Evolutionary conservation across 2,888 invertebrate genomes (phyloP), one percentile per base, ranked within the genome.

Genomic region (Allolobophora icterica): DNA sequence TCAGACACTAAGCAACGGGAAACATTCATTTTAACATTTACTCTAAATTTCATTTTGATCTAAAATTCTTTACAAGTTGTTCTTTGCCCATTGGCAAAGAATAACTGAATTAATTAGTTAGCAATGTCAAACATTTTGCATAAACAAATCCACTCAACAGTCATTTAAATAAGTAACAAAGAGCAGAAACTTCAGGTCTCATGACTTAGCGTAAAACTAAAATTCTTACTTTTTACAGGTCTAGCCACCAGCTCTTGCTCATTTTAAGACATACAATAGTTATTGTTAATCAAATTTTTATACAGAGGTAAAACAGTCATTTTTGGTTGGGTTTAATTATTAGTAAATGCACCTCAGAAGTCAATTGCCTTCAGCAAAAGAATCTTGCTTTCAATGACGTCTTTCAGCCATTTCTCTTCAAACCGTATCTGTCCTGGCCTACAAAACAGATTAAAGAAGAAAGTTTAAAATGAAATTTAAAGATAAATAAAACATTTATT

Each of bases 341-440:
- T 11, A 11, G 71, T 71, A n/a, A 71, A n/a, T n/a, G 30, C 38
- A 21, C 15, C 89, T 91, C 89, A 95, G 92, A 95, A 95, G 45
- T 93, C 93, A 13, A 95, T 93, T 33, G 93, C 92, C 83, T 94
- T 93, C 93, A 95, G 94, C 93, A 95, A 93, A 90, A 94, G 92
- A 2, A 94, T 94, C 93, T 95, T 95, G 91, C 94, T 95, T 91
- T 95, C 95, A 45, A 95, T 95, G 35, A 95, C 94, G 92, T 95
- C 95, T 91, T 95, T 95, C 89, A 95, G 93, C 95, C 95, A 95
- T 91, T 95, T 94, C 91, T 95, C 95, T 91, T 95, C 92, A 93
- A 95, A 95, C 90, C 95, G 93, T n/a, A 95, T 94, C 92, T 94
- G 92, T 19, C 95, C 95, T n/a, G 95, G 95, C 92, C 95, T 95